Conservation (phyloP, 2,797 vertebrate genomes). For the Clarias laeviceps region DNA sequence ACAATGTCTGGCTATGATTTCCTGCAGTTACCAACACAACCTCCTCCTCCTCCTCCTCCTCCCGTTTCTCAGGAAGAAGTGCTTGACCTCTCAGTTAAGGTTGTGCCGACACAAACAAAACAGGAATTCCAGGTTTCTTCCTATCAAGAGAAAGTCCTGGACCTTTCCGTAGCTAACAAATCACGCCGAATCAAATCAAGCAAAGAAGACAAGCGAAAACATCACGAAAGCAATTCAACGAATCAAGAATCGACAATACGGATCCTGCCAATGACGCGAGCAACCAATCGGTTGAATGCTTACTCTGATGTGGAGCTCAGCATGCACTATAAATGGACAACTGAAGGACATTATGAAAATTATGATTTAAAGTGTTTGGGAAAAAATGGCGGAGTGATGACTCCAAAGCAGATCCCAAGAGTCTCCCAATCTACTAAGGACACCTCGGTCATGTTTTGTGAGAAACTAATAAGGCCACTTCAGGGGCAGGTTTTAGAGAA, state of each 20-base stretch:
- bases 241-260: constrained; percentile 49
- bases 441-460: constrained; percentile 75
- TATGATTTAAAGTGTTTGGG: not conserved
- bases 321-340: constrained; percentile 68
- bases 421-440: constrained; percentile 69
- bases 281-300: constrained; percentile 49
- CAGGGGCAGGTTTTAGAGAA: constrained; percentile 78
- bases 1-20: constrained; percentile 5
- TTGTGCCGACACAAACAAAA: constrained; percentile 62
- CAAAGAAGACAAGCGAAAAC: not conserved
- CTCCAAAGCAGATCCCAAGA: constrained; percentile 25
- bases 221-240: constrained; percentile 2
- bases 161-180: constrained; percentile 71
- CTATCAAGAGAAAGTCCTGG: constrained; percentile 72
- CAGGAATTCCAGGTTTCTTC: constrained; percentile 45
- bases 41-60: constrained; percentile 72
- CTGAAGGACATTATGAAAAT: constrained; percentile 53
- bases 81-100: constrained; percentile 79
- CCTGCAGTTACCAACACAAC: constrained; percentile 38
- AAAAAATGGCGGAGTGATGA: constrained; percentile 48
- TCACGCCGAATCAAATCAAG: not conserved
- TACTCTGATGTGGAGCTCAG: constrained; percentile 58
- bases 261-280: constrained; percentile 50
- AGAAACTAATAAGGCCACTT: constrained; percentile 79
- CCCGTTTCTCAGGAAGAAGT: constrained; percentile 78